These are phyloP conservation scores for Heterochromis multidens DNA, from an alignment of 2,113 vertebrate species.

Conservation along the genomic window DNA sequence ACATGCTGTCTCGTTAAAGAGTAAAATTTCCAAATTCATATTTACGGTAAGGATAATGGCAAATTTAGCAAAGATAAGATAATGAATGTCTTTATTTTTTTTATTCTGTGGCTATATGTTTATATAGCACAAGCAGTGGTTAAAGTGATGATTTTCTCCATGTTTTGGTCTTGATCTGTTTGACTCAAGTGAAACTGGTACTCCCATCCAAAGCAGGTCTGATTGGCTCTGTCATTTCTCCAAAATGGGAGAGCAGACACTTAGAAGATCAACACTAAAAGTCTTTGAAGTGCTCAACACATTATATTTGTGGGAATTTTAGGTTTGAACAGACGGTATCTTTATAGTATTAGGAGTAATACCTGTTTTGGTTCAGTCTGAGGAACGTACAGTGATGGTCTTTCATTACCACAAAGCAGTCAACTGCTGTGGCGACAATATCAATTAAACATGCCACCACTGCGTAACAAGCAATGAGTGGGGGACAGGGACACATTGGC, in stretches of 20 bases:
- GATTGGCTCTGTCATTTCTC: constrained; percentile 14
- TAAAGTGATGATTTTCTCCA: not conserved
- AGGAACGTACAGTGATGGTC: constrained; percentile 26
- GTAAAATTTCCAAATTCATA: not conserved
- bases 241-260: not conserved
- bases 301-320: constrained; percentile 21
- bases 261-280: not conserved
- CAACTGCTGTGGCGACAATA: constrained; percentile 32
- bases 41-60: not conserved
- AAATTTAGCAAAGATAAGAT: not conserved
- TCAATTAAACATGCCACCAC: constrained; percentile 28
- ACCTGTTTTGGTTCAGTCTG: constrained; percentile 62
- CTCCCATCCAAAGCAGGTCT: not conserved
- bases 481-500: not conserved
- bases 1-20: not conserved
- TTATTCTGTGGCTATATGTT: not conserved
- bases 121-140: not conserved
- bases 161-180: not conserved
- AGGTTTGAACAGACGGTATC: constrained; percentile 12
- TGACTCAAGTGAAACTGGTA: constrained; percentile 4
- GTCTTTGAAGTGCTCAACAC: constrained; percentile 25
- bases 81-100: not conserved
- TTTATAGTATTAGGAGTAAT: constrained; percentile 59
- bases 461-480: not conserved
- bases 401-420: constrained; percentile 55